phyloP scores from a whole-genome alignment of 2,888 invertebrate genomes.

The Protodeltote pygarga region DNA sequence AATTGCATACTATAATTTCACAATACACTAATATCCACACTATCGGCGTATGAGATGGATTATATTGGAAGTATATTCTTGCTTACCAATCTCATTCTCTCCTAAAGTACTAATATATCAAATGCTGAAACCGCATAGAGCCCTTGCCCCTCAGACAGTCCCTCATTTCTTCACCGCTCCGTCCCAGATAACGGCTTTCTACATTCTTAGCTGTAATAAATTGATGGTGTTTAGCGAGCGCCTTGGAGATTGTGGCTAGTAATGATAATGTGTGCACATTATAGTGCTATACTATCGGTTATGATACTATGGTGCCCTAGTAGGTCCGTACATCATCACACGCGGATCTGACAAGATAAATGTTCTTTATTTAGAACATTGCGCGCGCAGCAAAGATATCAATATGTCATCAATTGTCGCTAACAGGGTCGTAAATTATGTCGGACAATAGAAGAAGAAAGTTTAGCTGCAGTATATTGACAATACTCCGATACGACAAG shows the following conservation, averaged over 20 bases:
- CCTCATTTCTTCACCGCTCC: slow-evolving; percentile 15
- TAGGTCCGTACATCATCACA: not conserved
- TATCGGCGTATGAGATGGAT: no score
- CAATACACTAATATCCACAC: not conserved
- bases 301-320: slow-evolving; percentile 22
- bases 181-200: slow-evolving; percentile 41
- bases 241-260: slow-evolving; percentile 26
- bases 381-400: not conserved
- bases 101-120: not conserved
- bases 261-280: slow-evolving; percentile 28
- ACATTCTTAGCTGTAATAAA: slow-evolving; percentile 51
- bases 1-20: no score
- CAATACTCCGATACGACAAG: no score
- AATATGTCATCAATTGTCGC: not conserved
- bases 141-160: slow-evolving; percentile 35
- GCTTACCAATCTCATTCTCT: not conserved
- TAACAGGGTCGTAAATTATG: not conserved
- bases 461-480: no score
- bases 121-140: slow-evolving; percentile 5
- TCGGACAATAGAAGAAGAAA: not conserved
- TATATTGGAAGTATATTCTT: no score
- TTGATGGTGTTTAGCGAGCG: slow-evolving; percentile 45
- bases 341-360: not conserved
- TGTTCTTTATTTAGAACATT: not conserved
- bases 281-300: slow-evolving; percentile 16